Conservation (phyloP, 2,797 vertebrate species). For the Limnodromus scolopaceus region DNA sequence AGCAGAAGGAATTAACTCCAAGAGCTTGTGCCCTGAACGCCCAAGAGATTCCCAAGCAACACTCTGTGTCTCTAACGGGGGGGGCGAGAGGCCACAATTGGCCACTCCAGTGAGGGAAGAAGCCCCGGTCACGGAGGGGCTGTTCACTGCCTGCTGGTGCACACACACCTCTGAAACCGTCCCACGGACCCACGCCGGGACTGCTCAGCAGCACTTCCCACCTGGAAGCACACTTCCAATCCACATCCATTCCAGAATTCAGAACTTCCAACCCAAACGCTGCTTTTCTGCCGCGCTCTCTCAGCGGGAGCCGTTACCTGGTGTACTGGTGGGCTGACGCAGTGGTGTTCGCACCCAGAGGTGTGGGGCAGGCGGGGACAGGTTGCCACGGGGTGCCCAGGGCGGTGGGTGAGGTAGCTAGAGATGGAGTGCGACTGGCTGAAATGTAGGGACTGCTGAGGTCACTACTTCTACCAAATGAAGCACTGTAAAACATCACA, state of each 20-base stretch:
- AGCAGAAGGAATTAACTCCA: neutral
- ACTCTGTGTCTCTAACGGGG: neutral
- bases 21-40: neutral
- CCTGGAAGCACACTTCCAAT: neutral
- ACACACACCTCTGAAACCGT: neutral
- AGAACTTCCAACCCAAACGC: neutral
- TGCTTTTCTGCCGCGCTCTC: neutral
- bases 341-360: constrained; percentile 68
- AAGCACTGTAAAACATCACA: constrained; percentile 81
- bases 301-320: constrained; percentile 74
- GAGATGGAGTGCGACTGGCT: constrained; percentile 77
- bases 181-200: neutral
- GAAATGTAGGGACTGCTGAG: constrained; percentile 80
- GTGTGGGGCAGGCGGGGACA: constrained; percentile 73
- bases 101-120: neutral
- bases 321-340: constrained; percentile 42
- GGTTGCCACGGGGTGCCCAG: constrained; percentile 74
- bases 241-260: neutral
- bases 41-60: neutral
- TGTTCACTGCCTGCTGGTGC: neutral
- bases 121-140: accelerated
- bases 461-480: constrained; percentile 81
- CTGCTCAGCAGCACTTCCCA: neutral
- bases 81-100: neutral
- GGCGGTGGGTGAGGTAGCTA: constrained; percentile 80